Conservation (phyloP, 2,888 invertebrate genomes). For the Caenorhabditis sp. region DNA sequence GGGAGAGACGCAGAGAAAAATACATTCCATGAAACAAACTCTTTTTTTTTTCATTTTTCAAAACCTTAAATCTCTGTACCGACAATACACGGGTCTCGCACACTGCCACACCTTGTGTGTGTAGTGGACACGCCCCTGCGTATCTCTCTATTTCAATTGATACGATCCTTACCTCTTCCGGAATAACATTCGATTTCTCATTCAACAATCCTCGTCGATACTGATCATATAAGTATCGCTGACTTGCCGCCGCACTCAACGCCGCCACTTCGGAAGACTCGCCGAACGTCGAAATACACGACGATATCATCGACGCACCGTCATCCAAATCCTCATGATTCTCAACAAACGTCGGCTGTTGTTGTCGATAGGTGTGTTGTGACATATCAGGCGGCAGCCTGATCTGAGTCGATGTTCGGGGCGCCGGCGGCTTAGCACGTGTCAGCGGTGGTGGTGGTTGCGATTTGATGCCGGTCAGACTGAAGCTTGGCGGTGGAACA, state of each 20-base stretch:
- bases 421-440: background rate
- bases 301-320: slow-evolving; percentile 32
- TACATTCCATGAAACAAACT: too few relatives aligned
- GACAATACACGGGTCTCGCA: too few relatives aligned
- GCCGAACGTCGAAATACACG: slow-evolving; percentile 33
- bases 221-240: slow-evolving; percentile 18
- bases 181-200: background rate
- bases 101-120: too few relatives aligned
- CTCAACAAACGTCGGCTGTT: background rate
- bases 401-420: background rate
- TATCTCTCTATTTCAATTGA: too few relatives aligned
- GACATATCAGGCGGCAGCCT: slow-evolving; percentile 3
- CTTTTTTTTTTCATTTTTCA: too few relatives aligned
- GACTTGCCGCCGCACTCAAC: slow-evolving; percentile 20
- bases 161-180: slow-evolving; percentile 9
- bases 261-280: slow-evolving; percentile 35
- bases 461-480: slow-evolving; percentile 5
- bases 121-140: too few relatives aligned
- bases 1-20: too few relatives aligned
- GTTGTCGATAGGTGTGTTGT: background rate
- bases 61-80: too few relatives aligned
- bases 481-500: slow-evolving; percentile 31
- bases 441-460: slow-evolving; percentile 14
- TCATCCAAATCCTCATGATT: slow-evolving; percentile 27
- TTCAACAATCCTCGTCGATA: slow-evolving; percentile 13